phyloP scores from a whole-genome alignment of 2,888 invertebrate genomes.

The Trachelus stipa region DNA sequence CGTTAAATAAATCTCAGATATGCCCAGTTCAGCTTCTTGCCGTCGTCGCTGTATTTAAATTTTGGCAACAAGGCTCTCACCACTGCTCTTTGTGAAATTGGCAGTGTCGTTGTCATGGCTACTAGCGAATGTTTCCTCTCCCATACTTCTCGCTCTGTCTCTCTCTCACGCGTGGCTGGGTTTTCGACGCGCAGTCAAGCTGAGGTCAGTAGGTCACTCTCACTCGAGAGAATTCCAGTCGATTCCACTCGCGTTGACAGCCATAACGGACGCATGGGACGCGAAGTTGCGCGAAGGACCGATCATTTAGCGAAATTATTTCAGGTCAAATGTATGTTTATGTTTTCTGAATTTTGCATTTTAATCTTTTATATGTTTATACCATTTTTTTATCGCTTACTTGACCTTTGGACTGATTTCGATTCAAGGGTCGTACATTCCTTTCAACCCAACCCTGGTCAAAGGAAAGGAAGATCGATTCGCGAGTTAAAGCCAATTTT shows the following conservation, averaged over 20 bases:
- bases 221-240: conserved; percentile 43
- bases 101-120: neutral
- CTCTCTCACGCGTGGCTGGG: conserved; percentile 19
- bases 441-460: neutral
- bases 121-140: conserved; percentile 1
- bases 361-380: too few species aligned
- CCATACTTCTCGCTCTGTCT: conserved; percentile 6
- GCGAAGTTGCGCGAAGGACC: neutral
- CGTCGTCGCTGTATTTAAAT: neutral
- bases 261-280: neutral
- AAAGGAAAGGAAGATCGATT: neutral
- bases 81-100: neutral
- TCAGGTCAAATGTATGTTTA: neutral
- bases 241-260: conserved; percentile 17
- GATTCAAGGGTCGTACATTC: neutral
- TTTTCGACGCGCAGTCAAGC: conserved; percentile 33
- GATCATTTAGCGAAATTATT: neutral
- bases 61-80: conserved; percentile 6
- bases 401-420: neutral
- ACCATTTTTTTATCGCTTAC: neutral
- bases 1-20: neutral
- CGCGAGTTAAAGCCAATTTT: neutral
- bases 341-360: neutral
- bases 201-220: conserved; percentile 65
- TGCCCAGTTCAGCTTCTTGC: neutral